phyloP scores from a whole-genome alignment of 1,140 invertebrate species.

The Scylla paramamosain region DNA sequence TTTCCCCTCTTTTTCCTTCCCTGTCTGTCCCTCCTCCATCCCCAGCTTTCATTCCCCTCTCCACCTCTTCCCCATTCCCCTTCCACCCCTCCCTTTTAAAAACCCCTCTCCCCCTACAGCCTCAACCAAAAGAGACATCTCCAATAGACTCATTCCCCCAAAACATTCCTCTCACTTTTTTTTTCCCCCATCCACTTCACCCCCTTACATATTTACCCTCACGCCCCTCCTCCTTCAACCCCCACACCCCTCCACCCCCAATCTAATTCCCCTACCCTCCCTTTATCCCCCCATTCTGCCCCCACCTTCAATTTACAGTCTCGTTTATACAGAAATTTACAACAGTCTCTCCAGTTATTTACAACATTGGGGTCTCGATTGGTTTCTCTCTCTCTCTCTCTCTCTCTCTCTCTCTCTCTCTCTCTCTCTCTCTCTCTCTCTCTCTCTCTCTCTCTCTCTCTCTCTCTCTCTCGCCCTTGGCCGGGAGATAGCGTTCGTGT shows the following conservation, averaged over 20 bases:
- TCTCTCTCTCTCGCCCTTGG: slow-evolving; percentile 18
- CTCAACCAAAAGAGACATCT: no score
- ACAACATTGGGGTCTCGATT: slow-evolving; percentile 1
- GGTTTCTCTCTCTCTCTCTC: neutral
- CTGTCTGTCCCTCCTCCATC: no score
- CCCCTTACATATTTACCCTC: neutral
- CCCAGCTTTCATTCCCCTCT: no score
- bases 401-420: neutral
- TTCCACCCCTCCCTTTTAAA: no score
- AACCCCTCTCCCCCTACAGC: neutral
- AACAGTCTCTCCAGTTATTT: neutral
- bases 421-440: neutral
- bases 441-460: slow-evolving; percentile 20
- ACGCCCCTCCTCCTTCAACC: neutral
- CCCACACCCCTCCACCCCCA: neutral
- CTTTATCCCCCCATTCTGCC: neutral
- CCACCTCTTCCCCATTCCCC: no score
- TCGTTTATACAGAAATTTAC: slow-evolving; percentile 16
- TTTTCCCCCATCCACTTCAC: neutral
- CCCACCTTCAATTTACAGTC: slow-evolving; percentile 11
- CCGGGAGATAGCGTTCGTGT: neutral
- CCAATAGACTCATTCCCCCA: no score
- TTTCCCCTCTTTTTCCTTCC: no score
- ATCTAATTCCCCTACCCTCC: neutral
- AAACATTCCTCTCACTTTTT: no score